A percentile compares a stretch with the other conserved stretches of the same genome.
Conservation (phyloP, 2,797 vertebrate genomes). For the Smutsia temminckii region DNA sequence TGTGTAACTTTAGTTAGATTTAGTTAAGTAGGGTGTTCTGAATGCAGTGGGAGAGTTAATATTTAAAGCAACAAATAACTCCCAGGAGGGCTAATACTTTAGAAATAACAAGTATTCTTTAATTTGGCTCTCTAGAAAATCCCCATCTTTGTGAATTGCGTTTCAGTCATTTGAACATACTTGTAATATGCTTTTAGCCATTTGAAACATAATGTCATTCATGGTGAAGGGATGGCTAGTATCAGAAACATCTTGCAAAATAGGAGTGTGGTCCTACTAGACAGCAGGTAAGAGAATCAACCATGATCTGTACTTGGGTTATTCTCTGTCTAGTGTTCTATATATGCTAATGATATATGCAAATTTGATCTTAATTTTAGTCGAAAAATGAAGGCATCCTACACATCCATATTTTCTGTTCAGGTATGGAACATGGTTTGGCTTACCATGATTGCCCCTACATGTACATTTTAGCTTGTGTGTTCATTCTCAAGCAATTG, state of each 20-base stretch:
- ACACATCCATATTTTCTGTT: neutral
- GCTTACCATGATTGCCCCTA: neutral
- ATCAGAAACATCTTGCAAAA: slow-evolving; percentile 9
- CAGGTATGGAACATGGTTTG: neutral
- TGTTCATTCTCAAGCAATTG: slow-evolving; percentile 28
- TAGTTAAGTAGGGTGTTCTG: slow-evolving; percentile 50
- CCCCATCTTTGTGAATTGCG: slow-evolving; percentile 34
- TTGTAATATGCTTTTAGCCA: slow-evolving; percentile 25
- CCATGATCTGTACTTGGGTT: slow-evolving; percentile 8
- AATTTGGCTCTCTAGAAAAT: slow-evolving; percentile 54
- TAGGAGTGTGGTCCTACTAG: neutral
- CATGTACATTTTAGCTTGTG: slow-evolving; percentile 4
- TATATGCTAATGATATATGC: neutral
- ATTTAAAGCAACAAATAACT: slow-evolving; percentile 53
- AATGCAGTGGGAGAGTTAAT: slow-evolving; percentile 21
- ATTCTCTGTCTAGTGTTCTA: neutral
- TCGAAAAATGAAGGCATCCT: slow-evolving; percentile 19
- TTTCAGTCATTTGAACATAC: slow-evolving; percentile 12
- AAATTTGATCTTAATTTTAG: slow-evolving; percentile 46
- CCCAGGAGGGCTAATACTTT: neutral
- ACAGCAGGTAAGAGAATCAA: neutral
- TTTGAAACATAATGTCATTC: neutral
- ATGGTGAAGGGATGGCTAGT: neutral
- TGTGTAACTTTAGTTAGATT: slow-evolving; percentile 74
- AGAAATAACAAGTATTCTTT: slow-evolving; percentile 23